Conservation (phyloP, 1,140 invertebrate species). For the Littorina saxatilis region DNA sequence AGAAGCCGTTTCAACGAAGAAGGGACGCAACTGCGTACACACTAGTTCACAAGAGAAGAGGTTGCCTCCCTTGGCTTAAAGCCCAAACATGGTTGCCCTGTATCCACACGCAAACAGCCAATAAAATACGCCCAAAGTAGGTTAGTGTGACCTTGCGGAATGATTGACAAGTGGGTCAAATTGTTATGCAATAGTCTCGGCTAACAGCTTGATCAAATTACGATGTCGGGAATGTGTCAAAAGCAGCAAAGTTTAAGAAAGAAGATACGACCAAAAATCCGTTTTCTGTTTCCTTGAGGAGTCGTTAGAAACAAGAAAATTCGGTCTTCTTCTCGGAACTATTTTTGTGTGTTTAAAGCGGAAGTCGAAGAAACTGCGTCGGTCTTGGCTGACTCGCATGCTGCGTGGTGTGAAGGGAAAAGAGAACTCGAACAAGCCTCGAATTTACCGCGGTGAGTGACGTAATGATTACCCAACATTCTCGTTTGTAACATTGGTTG, state of each 20-base stretch:
- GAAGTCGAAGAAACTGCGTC: not conserved
- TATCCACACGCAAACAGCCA: not conserved
- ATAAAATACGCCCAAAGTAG: slow-evolving; percentile 23
- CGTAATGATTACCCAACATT: slow-evolving; percentile 5
- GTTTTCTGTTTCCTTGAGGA: no score
- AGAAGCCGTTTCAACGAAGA: not conserved
- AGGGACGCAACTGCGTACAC: no score
- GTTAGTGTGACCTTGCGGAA: slow-evolving; percentile 31
- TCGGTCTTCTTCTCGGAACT: not conserved
- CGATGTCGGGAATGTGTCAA: not conserved
- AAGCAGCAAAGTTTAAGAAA: not conserved
- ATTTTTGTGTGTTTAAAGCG: not conserved
- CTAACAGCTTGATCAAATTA: not conserved
- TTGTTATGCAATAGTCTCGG: slow-evolving; percentile 25
- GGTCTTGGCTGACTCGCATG: slow-evolving; percentile 1
- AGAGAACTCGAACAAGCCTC: not conserved
- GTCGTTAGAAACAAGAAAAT: not conserved
- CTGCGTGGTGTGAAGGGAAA: not conserved
- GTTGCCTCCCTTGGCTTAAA: not conserved
- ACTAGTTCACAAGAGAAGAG: no score
- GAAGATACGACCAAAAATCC: not conserved
- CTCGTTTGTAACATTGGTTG: not conserved
- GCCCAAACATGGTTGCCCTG: not conserved
- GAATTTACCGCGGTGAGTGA: slow-evolving; percentile 27
- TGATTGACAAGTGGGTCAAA: slow-evolving; percentile 32